These are phyloP conservation scores for Pteria penguin DNA, from an alignment of 2,888 invertebrate genomes.

Conservation along the genomic window DNA sequence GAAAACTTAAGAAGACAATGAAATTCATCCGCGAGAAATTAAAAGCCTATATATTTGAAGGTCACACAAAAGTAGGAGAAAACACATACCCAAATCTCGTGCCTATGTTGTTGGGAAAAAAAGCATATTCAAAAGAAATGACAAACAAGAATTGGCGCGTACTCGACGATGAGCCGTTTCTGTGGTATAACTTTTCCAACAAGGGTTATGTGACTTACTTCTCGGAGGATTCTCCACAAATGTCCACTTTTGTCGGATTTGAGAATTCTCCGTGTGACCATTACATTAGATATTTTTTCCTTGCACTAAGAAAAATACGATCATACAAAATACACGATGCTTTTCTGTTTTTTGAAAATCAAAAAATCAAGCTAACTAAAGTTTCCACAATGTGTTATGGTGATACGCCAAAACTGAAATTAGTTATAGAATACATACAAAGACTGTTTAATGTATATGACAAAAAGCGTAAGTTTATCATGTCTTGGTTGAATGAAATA, in stretches of 20 bases:
- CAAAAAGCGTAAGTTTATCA: constrained; percentile 86
- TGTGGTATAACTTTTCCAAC: constrained; percentile 89
- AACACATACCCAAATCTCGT: constrained; percentile 21
- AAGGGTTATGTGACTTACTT: constrained; percentile 88
- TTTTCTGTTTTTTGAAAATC: constrained; percentile 29
- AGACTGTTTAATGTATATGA: constrained; percentile 83
- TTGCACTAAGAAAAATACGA: constrained; percentile 80
- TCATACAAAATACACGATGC: constrained; percentile 9
- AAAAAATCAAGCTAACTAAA: constrained; percentile 16
- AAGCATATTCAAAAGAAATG: constrained; percentile 20
- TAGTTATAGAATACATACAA: constrained; percentile 37
- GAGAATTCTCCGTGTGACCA: constrained; percentile 89
- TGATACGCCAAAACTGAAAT: constrained; percentile 26
- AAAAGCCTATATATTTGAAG: constrained; percentile 10
- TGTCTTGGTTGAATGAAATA: constrained; percentile 91
- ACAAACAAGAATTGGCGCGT: neutral
- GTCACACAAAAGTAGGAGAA: constrained; percentile 23
- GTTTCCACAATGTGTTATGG: constrained; percentile 32
- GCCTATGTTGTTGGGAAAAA: constrained; percentile 44
- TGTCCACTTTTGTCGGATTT: constrained; percentile 92
- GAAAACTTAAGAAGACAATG: constrained; percentile 16
- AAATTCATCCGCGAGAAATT: constrained; percentile 14
- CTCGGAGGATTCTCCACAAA: constrained; percentile 89
- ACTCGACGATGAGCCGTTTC: constrained; percentile 83
- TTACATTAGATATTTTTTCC: constrained; percentile 88